These are phyloP conservation scores for Electrona antarctica DNA, from an alignment of 2,113 vertebrate species.

Conservation along the genomic window DNA sequence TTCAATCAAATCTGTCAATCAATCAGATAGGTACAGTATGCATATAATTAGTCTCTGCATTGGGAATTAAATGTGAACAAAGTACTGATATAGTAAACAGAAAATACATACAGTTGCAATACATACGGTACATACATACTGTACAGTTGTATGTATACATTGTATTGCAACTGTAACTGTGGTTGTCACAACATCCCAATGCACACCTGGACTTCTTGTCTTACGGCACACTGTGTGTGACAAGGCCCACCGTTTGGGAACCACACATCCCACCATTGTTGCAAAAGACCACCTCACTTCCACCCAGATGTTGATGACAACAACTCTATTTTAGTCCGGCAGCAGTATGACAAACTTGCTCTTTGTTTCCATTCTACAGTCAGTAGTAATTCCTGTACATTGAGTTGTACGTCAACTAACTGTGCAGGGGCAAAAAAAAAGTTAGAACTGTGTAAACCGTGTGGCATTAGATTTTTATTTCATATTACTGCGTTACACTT, in stretches of 20 bases:
- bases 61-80: no score
- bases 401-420: constrained; percentile 22
- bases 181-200: no score
- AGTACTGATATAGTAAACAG: no score
- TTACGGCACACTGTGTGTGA: no score
- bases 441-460: not conserved
- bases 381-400: constrained; percentile 36
- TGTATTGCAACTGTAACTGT: no score
- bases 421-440: constrained; percentile 27
- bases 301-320: constrained; percentile 44
- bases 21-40: no score
- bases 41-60: no score
- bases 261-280: constrained; percentile 39
- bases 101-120: no score
- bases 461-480: not conserved
- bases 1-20: no score
- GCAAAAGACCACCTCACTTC: not conserved
- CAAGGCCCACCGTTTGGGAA: no score
- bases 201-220: no score
- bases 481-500: not conserved
- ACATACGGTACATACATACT: constrained; percentile 10
- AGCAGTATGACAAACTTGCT: not conserved
- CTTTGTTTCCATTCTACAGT: no score
- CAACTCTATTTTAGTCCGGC: constrained; percentile 20
- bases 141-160: not conserved